Evolutionary conservation across 1,140 invertebrate species (phyloP).

Genomic region (Paraescarpia echinospica): DNA sequence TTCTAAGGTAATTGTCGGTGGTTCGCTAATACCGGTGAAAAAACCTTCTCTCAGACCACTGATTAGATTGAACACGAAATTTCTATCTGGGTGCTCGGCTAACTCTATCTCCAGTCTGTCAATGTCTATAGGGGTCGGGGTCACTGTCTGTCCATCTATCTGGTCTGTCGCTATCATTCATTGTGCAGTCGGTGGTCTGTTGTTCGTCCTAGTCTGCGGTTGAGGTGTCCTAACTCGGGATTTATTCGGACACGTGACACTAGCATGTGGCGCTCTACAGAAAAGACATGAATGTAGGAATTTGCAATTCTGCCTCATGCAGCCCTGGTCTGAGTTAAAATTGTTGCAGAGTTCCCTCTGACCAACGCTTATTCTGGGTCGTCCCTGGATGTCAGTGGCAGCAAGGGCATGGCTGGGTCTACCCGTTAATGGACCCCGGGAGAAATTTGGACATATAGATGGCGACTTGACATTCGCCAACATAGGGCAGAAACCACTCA

Average conservation of each 20-base stretch:
- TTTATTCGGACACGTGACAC: background rate
- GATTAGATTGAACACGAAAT: background rate
- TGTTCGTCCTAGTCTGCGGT: background rate
- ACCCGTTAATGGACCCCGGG: background rate
- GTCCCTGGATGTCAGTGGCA: background rate
- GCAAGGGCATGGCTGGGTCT: background rate
- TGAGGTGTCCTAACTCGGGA: background rate
- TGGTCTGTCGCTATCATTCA: background rate
- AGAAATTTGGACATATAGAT: background rate
- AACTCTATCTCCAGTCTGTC: background rate
- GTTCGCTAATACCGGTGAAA: background rate
- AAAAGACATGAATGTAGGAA: background rate
- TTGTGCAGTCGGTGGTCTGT: background rate
- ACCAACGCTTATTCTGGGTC: background rate
- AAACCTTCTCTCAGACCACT: background rate
- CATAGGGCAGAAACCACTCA: background rate
- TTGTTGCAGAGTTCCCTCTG: conserved; percentile 2
- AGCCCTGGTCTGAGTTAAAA: background rate
- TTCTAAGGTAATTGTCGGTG: background rate
- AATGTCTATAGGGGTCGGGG: conserved; percentile 9
- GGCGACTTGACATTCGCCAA: background rate
- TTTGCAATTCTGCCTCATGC: background rate
- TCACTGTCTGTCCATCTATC: background rate
- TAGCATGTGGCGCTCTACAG: background rate
- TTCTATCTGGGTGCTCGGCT: background rate